Conservation (phyloP, 2,888 invertebrate genomes). For the Deilephila porcellus region DNA sequence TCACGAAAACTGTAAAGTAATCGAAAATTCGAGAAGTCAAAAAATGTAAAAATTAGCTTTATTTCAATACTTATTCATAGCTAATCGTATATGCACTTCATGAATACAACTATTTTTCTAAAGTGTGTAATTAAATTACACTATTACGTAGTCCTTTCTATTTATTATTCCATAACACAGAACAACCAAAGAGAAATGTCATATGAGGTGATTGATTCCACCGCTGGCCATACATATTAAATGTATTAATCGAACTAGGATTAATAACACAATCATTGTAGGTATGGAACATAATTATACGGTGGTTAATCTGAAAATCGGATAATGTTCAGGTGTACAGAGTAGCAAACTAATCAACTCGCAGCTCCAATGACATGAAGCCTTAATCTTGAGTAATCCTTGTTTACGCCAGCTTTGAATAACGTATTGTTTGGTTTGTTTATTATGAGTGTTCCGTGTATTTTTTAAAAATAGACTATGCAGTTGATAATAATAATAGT, state of each 20-base stretch:
- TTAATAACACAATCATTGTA: not conserved
- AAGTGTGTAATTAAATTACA: no score
- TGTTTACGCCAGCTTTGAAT: slow-evolving; percentile 1
- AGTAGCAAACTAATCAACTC: slow-evolving; percentile 20
- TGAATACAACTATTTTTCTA: no score
- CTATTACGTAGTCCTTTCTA: no score
- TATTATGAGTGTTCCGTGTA: not conserved
- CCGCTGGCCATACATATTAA: not conserved
- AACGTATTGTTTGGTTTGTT: not conserved
- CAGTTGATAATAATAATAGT: no score
- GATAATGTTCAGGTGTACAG: slow-evolving; percentile 16
- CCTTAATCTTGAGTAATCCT: slow-evolving; percentile 24
- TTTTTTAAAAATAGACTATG: not conserved
- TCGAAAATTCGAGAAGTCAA: no score
- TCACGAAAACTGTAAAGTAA: no score
- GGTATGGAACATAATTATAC: slow-evolving; percentile 10
- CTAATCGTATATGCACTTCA: no score
- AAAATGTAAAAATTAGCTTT: no score
- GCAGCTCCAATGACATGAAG: slow-evolving; percentile 19
- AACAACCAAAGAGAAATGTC: not conserved
- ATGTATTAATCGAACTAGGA: not conserved
- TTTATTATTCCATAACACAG: not conserved
- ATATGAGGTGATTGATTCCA: no score
- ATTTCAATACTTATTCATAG: no score
- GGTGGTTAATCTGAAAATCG: slow-evolving; percentile 14